phyloP scores from a whole-genome alignment of 2,797 vertebrate genomes.

The Sebastes cheni region DNA sequence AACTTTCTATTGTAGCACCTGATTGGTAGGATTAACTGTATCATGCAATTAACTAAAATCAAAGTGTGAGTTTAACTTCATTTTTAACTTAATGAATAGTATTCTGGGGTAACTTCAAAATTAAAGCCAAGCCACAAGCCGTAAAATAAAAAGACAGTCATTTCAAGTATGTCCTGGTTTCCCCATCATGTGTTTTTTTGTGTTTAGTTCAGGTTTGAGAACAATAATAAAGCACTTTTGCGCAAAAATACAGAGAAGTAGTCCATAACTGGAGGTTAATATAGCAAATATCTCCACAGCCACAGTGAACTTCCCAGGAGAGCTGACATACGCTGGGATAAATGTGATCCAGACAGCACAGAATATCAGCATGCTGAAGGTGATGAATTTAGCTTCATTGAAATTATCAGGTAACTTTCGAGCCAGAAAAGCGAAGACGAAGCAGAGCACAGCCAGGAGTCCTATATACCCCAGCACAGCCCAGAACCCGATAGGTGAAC shows the following conservation, averaged over 20 bases:
- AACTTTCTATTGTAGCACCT: too few relatives aligned
- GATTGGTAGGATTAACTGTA: too few relatives aligned
- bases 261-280: slow-evolving; percentile 77
- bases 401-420: slow-evolving; percentile 82
- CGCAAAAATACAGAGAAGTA: slow-evolving; percentile 78
- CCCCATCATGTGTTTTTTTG: slow-evolving; percentile 75
- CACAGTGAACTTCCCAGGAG: slow-evolving; percentile 82
- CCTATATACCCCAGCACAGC: slow-evolving; percentile 78
- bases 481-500: slow-evolving; percentile 79
- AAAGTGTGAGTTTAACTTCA: too few relatives aligned
- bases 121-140: too few relatives aligned
- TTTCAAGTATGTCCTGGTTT: slow-evolving; percentile 18
- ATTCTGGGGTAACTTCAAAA: too few relatives aligned
- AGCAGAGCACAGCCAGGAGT: slow-evolving; percentile 72
- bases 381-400: slow-evolving; percentile 82
- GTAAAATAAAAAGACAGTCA: too few relatives aligned
- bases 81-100: too few relatives aligned
- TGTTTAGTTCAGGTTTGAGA: slow-evolving; percentile 76
- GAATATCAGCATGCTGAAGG: slow-evolving; percentile 83
- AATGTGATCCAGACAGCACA: slow-evolving; percentile 82
- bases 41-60: too few relatives aligned
- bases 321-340: slow-evolving; percentile 82
- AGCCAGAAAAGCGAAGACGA: slow-evolving; percentile 77
- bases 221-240: slow-evolving; percentile 79
- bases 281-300: slow-evolving; percentile 85